Conservation (phyloP, 2,797 vertebrate species). For the Bradypodion pumilum region DNA sequence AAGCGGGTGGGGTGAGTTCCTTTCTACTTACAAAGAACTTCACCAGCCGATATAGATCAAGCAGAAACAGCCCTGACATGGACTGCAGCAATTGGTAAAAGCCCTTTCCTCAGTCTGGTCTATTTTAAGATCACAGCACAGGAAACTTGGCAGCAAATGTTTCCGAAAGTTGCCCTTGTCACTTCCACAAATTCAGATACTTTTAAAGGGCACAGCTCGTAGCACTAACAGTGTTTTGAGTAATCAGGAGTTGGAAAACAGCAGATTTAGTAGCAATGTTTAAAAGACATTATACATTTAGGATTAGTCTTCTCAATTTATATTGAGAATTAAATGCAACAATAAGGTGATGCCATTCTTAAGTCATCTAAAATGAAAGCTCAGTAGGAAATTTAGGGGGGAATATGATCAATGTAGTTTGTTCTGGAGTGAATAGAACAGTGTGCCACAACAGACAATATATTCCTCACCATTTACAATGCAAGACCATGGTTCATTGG, state of each 20-base stretch:
- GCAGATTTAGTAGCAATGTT: fast-evolving
- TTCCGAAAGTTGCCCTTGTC: conserved; percentile 75
- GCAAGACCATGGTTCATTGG: neutral
- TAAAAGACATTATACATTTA: conserved; percentile 19
- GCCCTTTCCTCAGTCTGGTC: conserved; percentile 76
- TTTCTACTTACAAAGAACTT: conserved; percentile 70
- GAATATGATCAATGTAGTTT: neutral
- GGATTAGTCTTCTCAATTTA: neutral
- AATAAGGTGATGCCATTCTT: neutral
- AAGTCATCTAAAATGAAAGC: neutral
- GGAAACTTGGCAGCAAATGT: conserved; percentile 78
- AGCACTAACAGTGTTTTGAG: conserved; percentile 43
- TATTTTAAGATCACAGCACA: conserved; percentile 78
- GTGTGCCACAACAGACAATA: neutral
- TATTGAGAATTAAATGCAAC: neutral
- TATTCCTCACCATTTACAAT: neutral
- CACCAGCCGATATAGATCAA: conserved; percentile 66
- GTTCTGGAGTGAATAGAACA: neutral
- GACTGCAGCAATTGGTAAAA: conserved; percentile 67
- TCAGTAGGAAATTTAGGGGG: neutral
- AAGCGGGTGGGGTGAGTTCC: conserved; percentile 70
- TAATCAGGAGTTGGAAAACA: conserved; percentile 27
- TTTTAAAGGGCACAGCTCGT: conserved; percentile 55
- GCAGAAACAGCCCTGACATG: conserved; percentile 67
- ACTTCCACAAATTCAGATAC: conserved; percentile 71